These are phyloP conservation scores for Melanotus villosus DNA, from an alignment of 2,888 invertebrate genomes.

Conservation along the genomic window DNA sequence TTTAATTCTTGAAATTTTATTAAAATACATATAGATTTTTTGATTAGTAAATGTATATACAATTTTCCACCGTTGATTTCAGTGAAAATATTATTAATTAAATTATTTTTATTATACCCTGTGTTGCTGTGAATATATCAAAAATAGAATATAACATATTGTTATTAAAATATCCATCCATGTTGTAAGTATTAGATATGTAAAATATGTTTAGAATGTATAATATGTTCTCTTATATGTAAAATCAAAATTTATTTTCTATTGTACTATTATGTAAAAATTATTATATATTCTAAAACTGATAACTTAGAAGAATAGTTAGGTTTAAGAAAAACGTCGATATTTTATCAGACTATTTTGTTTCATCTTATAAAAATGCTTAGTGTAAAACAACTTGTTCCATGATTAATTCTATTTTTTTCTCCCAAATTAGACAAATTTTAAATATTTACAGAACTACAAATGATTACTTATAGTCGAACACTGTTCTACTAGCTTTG, in stretches of 20 bases:
- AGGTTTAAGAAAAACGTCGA: constrained; percentile 15
- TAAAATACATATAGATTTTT: no score
- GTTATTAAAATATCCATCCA: constrained; percentile 45
- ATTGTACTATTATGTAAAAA: constrained; percentile 15
- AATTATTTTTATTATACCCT: constrained; percentile 8
- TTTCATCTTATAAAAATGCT: constrained; percentile 15
- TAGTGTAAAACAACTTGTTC: constrained; percentile 17
- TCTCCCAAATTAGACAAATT: no score
- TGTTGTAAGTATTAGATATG: constrained; percentile 37
- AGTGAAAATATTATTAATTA: no score
- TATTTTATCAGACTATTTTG: constrained; percentile 27
- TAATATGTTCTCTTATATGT: constrained; percentile 23
- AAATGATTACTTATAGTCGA: no score
- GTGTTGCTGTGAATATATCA: constrained; percentile 41
- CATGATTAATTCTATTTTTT: no score
- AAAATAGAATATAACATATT: constrained; percentile 29
- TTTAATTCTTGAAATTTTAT: no score
- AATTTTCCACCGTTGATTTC: no score
- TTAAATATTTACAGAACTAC: no score
- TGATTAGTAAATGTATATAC: no score
- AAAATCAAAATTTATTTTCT: constrained; percentile 41
- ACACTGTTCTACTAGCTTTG: no score
- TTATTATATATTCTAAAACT: constrained; percentile 30
- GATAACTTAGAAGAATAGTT: constrained; percentile 23
- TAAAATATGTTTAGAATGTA: constrained; percentile 26